Base-by-base conservation (phyloP, 2,797 vertebrate species). In the Epinephelus awoara region DNA sequence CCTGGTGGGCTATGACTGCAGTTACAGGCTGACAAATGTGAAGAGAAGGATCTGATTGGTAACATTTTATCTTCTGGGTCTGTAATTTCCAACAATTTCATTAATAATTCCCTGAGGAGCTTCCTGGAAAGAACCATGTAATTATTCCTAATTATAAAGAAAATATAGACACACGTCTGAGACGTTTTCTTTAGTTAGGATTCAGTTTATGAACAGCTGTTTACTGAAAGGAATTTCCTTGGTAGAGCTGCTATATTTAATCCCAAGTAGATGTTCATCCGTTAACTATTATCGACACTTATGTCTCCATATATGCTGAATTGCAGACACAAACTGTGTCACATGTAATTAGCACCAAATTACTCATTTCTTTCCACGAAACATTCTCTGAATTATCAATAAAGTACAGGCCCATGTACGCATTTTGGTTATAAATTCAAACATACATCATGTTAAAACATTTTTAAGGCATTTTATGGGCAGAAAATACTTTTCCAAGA, bases 1-100 rank as follows among this genome's bases (percentile, higher is more conserved):
- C 91, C 95, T 92, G 83, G 90, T 93, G 92, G 87, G 14, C 3
- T 0, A 38, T 5, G 2, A 1, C 23, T 67, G 74, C 19, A 66
- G 19, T 80, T 92, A 89, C 91, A 90, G 18, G 23, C 75, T 44
- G 50, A 2, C 38, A 15, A 70, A 79, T 8, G 12, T 12, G 29
- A 18, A 4, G 13, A 64, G 54, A 34, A 54, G 61, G 74, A 34
- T 34, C 25, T 64, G 4, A 27, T 27, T 38, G 10, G 17, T 4
- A 40, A 64, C 29, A 52, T 2, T 47, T 49, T 17, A 29, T n/a
- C 42, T 51, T 21, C 38, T 0, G 2, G 21, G 15, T 25, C 17
- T 27, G 3, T 21, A 25, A 56, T 52, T 70, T 51, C 13, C 1
- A 4, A 8, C 17, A 52, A 18, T 27, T 51, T 1, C 15, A 68